Conservation (phyloP, 2,888 invertebrate genomes). For the Stenurella melanura region DNA sequence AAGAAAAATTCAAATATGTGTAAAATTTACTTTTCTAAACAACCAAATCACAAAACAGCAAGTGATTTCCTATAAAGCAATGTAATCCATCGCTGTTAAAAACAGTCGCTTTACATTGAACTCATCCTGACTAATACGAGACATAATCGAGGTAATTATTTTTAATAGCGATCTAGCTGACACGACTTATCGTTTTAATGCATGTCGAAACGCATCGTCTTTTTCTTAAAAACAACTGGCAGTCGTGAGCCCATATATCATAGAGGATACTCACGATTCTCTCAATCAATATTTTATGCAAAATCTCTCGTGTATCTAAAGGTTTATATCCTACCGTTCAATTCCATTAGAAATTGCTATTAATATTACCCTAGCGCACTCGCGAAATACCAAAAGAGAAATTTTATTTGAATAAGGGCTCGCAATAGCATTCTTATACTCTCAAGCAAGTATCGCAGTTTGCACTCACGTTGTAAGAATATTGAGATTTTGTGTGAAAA, state of each 20-base stretch:
- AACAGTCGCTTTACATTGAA: not conserved
- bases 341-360: constrained; percentile 20
- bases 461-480: not conserved
- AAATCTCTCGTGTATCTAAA: not conserved
- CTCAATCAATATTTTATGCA: constrained; percentile 13
- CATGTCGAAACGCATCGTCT: constrained; percentile 3
- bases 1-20: too few species aligned
- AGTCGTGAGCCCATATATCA: constrained; percentile 21
- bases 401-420: constrained; percentile 43
- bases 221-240: constrained; percentile 4
- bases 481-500: not conserved
- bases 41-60: too few species aligned
- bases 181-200: constrained; percentile 20
- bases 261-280: constrained; percentile 7
- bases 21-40: too few species aligned
- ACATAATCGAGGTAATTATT: constrained; percentile 9
- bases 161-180: constrained; percentile 12
- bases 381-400: constrained; percentile 48
- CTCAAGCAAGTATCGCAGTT: not conserved
- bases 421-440: constrained; percentile 14
- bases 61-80: too few species aligned
- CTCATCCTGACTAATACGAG: constrained; percentile 4
- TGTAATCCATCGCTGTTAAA: too few species aligned
- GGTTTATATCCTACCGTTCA: constrained; percentile 3
- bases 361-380: constrained; percentile 6